Evolutionary conservation across 2,113 vertebrate species (phyloP), one percentile per base, ranked within the genome.

Genomic region (Callocephalon fimbriatum): DNA sequence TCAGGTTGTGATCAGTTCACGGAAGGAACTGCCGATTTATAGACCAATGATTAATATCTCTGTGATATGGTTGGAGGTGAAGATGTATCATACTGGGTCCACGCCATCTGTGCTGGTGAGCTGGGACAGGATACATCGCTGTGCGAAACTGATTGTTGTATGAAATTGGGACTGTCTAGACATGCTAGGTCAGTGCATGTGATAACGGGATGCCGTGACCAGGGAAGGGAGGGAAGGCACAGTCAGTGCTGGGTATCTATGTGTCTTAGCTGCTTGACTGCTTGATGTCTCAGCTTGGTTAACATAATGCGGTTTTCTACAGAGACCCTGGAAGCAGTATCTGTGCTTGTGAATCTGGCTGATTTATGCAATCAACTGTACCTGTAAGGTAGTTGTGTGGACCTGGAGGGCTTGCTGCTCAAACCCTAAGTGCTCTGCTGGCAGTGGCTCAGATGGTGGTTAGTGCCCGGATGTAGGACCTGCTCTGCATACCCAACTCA

Each of bases 121-220:
- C 5, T 88, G 40, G 38, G 37, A 26, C 22, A 23, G n/a, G 35
- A 20, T 58, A 23, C 12, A 5, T 9, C 31, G 19, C 44, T 59
- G 42, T 80, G 48, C 12, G 40, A 32, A 95, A 73, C 17, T 44
- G 66, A 9, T 23, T 40, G 4, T 50, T 59, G 15, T 40, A 4
- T 32, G n/a, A 51, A 23, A 44, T 66, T 10, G 4, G 7, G 17
- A 35, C 50, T 48, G 50, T 38, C 38, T 37, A 56, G 51, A 22
- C 0, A 0, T 26, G n/a, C 13, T 32, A 6, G 22, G 50, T 74
- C 27, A 15, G 7, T 2, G 6, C 40, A 21, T 18, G 19, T n/a
- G 32, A 4, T 15, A 40, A 47, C 0, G 0, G 32, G 38, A 75
- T 44, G 23, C 0, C 0, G 12, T 0, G 4, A 7, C 14, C 63